Evolutionary conservation across 2,888 invertebrate genomes (phyloP).

Genomic region (Orthonevra nobilis): DNA sequence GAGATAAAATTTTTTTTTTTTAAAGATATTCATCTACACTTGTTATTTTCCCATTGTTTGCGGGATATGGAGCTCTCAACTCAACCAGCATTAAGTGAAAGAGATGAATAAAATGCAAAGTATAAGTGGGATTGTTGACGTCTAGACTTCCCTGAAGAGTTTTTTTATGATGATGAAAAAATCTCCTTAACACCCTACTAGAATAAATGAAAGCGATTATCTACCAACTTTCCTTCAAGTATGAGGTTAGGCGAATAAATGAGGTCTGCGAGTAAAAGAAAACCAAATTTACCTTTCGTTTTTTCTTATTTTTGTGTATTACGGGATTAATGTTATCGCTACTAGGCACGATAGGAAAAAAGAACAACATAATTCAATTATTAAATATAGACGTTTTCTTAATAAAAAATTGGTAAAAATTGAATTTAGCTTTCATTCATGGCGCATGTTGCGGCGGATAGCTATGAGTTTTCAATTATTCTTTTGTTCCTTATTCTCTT

Average conservation of each 20-base stretch:
- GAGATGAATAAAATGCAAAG: slow-evolving; percentile 28
- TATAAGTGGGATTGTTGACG: slow-evolving; percentile 58
- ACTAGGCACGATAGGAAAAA: no score
- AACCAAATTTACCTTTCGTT: background rate
- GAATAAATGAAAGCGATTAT: slow-evolving; percentile 46
- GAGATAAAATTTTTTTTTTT: slow-evolving; percentile 39
- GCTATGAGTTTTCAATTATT: no score
- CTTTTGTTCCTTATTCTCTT: no score
- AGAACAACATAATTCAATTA: no score
- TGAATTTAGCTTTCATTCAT: no score
- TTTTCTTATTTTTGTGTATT: no score
- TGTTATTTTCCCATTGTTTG: slow-evolving; percentile 11
- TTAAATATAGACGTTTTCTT: no score
- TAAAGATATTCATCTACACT: slow-evolving; percentile 43
- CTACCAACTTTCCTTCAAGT: slow-evolving; percentile 9
- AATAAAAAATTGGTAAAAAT: no score
- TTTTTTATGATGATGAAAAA: slow-evolving; percentile 27
- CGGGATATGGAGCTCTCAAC: slow-evolving; percentile 10
- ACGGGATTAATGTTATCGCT: no score
- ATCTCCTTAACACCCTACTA: slow-evolving; percentile 47
- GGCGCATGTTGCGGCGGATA: no score
- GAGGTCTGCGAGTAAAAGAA: background rate
- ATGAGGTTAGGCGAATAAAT: slow-evolving; percentile 1
- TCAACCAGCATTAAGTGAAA: slow-evolving; percentile 31
- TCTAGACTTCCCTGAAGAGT: slow-evolving; percentile 48